Base-by-base conservation (phyloP, 2,797 vertebrate genomes). In the Siniperca scherzeri region DNA sequence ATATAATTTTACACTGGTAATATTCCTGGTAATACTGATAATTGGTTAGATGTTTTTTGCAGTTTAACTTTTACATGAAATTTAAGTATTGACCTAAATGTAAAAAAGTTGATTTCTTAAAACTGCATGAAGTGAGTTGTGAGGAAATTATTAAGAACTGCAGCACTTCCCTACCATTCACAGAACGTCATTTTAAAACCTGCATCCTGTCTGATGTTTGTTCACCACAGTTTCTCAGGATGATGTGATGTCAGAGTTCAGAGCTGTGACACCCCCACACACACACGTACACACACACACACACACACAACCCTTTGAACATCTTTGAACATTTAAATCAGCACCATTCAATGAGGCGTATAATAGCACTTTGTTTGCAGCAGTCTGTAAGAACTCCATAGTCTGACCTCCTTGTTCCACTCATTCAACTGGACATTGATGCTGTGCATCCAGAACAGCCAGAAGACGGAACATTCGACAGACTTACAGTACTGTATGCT, bases 361-460 rank as follows among this genome's bases (percentile, higher is more conserved):
- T 91, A 93, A 89, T 79, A 80, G 84, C 70, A 73, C 89, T 86
- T 86, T 93, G 89, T 93, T 71, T 62, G 56, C 30, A 57, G 56
- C 52, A 8, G 74, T 75, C 84, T 82, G 40, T 66, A 74, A 76
- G 66, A 87, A 22, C n/a, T 73, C 52, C 33, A 64, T 10, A 70
- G 53, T 77, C 77, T 85, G 79, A 87, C 85, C 86, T 83, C n/a
- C 42, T 50, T 75, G 80, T 81, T 85, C 79, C 78, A 53, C 57
- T 69, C 71, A 33, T 73, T 88, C 67, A 82, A 87, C 72, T 33
- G 77, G 70, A 87, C 86, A 60, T 65, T 83, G 80, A 87, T 83
- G 73, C 52, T 52, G 38, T 16, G 46, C 60, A 68, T 80, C 77
- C 65, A 77, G 56, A 74, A 13, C 25, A 38, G 70, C 69, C 60